These are phyloP conservation scores for Percopsis omiscomaycus DNA, from an alignment of 2,797 vertebrate genomes.

Conservation along the genomic window DNA sequence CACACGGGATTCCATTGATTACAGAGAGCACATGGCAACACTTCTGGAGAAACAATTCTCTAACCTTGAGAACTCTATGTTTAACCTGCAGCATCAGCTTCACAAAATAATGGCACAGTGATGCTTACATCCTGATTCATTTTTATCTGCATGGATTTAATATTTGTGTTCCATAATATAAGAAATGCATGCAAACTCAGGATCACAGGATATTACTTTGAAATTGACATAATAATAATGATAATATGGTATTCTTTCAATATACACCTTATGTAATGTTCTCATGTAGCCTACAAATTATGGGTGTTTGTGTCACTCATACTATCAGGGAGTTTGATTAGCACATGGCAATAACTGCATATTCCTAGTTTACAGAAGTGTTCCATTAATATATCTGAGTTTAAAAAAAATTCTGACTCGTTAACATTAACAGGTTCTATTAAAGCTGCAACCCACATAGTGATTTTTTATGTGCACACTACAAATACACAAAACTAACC, in stretches of 20 bases:
- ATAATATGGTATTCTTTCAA: conserved; percentile 9
- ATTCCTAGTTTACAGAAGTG: conserved; percentile 15
- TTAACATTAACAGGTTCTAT: conserved; percentile 4
- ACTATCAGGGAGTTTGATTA: conserved; percentile 21
- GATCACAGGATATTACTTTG: conserved; percentile 16
- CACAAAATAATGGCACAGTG: conserved; percentile 64
- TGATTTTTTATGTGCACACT: background rate
- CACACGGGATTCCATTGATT: conserved; percentile 58
- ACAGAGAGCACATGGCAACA: conserved; percentile 57
- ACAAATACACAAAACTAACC: no score
- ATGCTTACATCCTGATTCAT: conserved; percentile 14
- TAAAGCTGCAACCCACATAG: conserved; percentile 24
- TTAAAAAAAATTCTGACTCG: background rate
- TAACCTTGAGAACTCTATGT: conserved; percentile 68
- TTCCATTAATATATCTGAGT: conserved; percentile 16
- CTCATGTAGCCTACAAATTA: conserved; percentile 15
- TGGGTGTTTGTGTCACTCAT: conserved; percentile 9
- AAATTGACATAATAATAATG: background rate
- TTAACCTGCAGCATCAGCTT: conserved; percentile 71
- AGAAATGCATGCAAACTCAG: conserved; percentile 40
- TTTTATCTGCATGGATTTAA: conserved; percentile 27
- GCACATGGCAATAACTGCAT: conserved; percentile 26
- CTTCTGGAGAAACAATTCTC: conserved; percentile 70
- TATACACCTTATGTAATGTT: conserved; percentile 20
- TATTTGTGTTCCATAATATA: conserved; percentile 28